A percentile compares a stretch with the other conserved stretches of the same genome.
Evolutionary conservation across 2,113 vertebrate species (phyloP).

Genomic region (Phalacrocorax aristotelis): DNA sequence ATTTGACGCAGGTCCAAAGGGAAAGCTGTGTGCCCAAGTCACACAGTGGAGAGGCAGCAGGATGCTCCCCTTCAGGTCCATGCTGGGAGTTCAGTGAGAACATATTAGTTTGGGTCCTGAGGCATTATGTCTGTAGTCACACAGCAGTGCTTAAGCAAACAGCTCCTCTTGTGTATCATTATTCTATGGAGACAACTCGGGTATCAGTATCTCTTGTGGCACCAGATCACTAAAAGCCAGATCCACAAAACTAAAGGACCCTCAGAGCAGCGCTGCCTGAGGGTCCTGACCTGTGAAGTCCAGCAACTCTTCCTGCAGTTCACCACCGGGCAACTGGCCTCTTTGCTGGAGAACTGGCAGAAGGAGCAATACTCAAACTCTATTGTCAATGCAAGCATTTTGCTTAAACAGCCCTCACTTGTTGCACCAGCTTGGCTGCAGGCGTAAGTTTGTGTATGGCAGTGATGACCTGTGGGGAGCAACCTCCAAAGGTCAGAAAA

Average conservation of each 20-base stretch:
- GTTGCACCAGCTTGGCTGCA: background rate
- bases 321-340: background rate
- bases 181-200: fast-evolving
- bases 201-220: background rate
- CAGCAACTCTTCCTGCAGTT: background rate
- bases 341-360: background rate
- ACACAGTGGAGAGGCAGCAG: background rate
- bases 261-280: background rate
- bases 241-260: background rate
- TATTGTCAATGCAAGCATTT: background rate
- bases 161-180: background rate
- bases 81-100: background rate
- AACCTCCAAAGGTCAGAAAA: background rate
- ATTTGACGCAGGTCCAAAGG: background rate
- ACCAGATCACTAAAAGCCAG: background rate
- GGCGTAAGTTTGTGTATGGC: background rate
- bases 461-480: background rate
- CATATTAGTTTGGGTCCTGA: background rate
- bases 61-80: fast-evolving
- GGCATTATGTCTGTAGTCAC: background rate
- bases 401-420: background rate
- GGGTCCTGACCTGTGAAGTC: background rate
- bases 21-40: background rate
- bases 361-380: background rate
- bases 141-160: background rate